A percentile compares a stretch with the other conserved stretches of the same genome.
Conservation (phyloP, 2,888 invertebrate species). For the Lepidochitona cinerea region DNA sequence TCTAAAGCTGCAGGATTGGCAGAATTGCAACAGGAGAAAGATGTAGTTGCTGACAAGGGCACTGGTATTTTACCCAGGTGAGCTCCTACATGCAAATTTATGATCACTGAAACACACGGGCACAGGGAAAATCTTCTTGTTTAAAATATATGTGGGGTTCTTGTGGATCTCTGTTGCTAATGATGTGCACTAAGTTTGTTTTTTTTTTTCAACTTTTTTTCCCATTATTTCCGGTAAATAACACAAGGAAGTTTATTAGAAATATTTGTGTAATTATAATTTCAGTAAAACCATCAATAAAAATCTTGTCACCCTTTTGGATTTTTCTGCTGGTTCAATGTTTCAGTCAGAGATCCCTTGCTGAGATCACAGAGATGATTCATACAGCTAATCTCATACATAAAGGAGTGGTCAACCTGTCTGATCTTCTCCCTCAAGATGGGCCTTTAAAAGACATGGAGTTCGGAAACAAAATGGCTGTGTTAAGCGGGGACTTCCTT, state of each 20-base stretch:
- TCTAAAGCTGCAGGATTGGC: constrained; percentile 88
- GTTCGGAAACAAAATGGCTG: constrained; percentile 95
- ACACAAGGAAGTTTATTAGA: no score
- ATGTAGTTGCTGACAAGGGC: constrained; percentile 78
- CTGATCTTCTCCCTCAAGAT: constrained; percentile 71
- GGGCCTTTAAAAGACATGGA: constrained; percentile 80
- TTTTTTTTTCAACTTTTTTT: no score
- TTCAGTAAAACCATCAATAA: no score
- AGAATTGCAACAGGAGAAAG: not conserved
- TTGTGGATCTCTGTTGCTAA: no score
- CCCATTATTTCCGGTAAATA: no score
- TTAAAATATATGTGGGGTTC: no score
- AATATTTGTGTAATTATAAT: no score
- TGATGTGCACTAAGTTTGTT: no score
- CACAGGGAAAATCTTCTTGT: no score
- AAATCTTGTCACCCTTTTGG: no score
- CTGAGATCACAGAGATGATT: constrained; percentile 98
- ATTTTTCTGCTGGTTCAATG: not conserved
- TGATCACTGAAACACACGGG: no score
- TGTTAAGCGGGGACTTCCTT: constrained; percentile 92
- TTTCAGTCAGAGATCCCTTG: constrained; percentile 74
- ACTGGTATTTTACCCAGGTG: constrained; percentile 77
- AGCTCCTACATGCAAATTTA: not conserved
- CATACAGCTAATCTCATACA: constrained; percentile 93
- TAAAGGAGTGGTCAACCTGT: constrained; percentile 84